Conservation (phyloP, 1,140 invertebrate genomes). For the Nixonia krombeini region DNA sequence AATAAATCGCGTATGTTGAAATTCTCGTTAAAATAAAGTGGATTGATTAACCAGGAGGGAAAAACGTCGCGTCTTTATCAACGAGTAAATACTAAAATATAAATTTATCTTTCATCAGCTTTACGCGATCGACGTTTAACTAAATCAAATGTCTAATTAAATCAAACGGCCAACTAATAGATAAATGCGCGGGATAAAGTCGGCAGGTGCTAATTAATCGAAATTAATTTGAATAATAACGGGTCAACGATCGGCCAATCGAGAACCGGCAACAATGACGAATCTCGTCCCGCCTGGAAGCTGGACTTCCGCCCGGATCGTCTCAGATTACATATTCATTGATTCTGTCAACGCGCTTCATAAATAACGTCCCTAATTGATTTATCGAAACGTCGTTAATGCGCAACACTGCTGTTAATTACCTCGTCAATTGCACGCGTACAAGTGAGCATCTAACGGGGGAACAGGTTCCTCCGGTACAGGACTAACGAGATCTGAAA, state of each 20-base stretch:
- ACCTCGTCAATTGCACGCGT: slow-evolving; percentile 23
- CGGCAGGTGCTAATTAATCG: neutral
- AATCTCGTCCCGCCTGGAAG: slow-evolving; percentile 8
- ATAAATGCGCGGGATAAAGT: neutral
- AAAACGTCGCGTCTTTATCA: too few species aligned
- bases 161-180: too few species aligned
- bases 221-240: too few species aligned
- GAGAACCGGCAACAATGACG: slow-evolving; percentile 14
- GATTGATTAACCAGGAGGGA: too few species aligned
- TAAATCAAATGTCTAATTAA: neutral
- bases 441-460: slow-evolving; percentile 2
- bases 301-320: slow-evolving; percentile 17
- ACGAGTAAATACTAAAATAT: too few species aligned
- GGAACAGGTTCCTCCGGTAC: slow-evolving; percentile 24
- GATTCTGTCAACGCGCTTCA: slow-evolving; percentile 9
- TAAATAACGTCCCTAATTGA: slow-evolving; percentile 35
- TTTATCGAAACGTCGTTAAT: slow-evolving; percentile 34
- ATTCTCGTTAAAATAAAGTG: too few species aligned
- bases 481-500: slow-evolving; percentile 52
- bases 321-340: slow-evolving; percentile 31
- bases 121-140: too few species aligned
- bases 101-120: too few species aligned
- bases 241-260: too few species aligned
- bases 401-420: slow-evolving; percentile 22
- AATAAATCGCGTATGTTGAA: too few species aligned